Evolutionary conservation across 2,797 vertebrate genomes (phyloP), one percentile per base, ranked within the genome.

Genomic region (Thalassophryne amazonica): DNA sequence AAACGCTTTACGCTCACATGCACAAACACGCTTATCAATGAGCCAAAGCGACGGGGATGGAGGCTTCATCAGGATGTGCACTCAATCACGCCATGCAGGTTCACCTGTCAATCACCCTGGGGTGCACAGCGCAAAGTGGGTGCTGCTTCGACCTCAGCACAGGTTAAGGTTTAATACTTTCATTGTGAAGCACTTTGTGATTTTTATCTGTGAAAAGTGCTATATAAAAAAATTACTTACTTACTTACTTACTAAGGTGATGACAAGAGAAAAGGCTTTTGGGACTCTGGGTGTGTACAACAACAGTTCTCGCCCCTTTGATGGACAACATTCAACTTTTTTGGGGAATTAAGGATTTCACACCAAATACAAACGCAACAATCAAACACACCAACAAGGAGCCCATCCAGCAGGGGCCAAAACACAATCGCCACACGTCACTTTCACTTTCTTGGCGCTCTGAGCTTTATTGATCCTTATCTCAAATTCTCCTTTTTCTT

Each of bases 341-440:
- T 53, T 37, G 29, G 52, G 15, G 48, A 27, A 63, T 75, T 46
- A 55, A 63, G n/a, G 17, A 23, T 27, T 54, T 62, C 52, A 54
- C 55, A 68, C 37, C 50, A 55, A 73, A 60, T 50, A 56, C 36
- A 52, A 48, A 24, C 38, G 48, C 36, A 50, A 21, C 21, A 54
- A 76, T 65, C 37, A 71, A 76, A 69, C 52, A 1, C 43, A 47
- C 24, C 30, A 57, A 45, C 58, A 71, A 69, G 54, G 41, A 53
- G 43, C 47, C 50, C 27, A 45, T 33, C 33, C 24, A 54, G 42
- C 28, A 43, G 22, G 12, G 34, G 40, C 46, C 62, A 50, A 50
- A 59, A 32, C 47, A 47, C 28, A 66, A 51, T 49, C 39, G 57
- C 45, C 46, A 66, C 40, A 59, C 60, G 16, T 69, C 51, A 32